Evolutionary conservation across 2,113 vertebrate genomes (phyloP).

Genomic region (Rattus norvegicus): GRCr8 NC_086021.1:121224501-121225000

Average conservation of each 20-base stretch:
- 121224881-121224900: slow-evolving; percentile 80
- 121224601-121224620: slow-evolving; percentile 20
- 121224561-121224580: neutral
- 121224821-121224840: slow-evolving; percentile 70
- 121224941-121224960: slow-evolving; percentile 72
- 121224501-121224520: neutral
- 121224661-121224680: slow-evolving; percentile 55
- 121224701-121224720: slow-evolving; percentile 80
- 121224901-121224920: slow-evolving; percentile 86
- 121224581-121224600: slow-evolving; percentile 53
- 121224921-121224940: slow-evolving; percentile 75
- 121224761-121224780: slow-evolving; percentile 69
- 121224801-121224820: slow-evolving; percentile 67
- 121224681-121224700: slow-evolving; percentile 82
- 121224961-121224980: slow-evolving; percentile 66
- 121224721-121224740: slow-evolving; percentile 80
- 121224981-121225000: slow-evolving; percentile 39
- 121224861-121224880: slow-evolving; percentile 82
- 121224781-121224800: slow-evolving; percentile 74
- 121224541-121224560: neutral
- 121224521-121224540: neutral
- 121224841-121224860: slow-evolving; percentile 81
- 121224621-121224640: neutral
- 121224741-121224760: slow-evolving; percentile 72
- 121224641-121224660: slow-evolving; percentile 46